Base-by-base conservation (phyloP, 2,888 invertebrate species). In the Ophioninae sp. region DNA sequence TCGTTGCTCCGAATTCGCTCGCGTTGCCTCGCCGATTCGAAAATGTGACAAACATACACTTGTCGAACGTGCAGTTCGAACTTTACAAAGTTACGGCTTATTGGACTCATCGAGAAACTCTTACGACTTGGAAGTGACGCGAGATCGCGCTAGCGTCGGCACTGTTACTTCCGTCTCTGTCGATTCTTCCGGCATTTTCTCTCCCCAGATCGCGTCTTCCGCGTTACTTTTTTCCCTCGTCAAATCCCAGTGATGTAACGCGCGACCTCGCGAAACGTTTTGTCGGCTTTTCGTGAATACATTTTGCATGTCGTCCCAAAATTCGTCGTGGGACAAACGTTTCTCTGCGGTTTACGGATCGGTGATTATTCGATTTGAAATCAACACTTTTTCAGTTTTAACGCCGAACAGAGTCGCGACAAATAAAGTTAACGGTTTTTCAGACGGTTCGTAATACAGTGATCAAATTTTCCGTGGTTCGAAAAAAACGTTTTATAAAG, bases 181-280 rank as follows among this genome's bases (percentile, higher is more conserved):
- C 21, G 44, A 13, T 37, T 13, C 23, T 73, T 73, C 7, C n/a
- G 44, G 23, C 8, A 7, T 10, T 20, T 77, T 44, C 59, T 77
- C 41, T 6, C 39, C 50, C 37, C 30, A 7, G 7, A 23, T 39
- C 44, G 65, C 70, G 8, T 61, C 65, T 65, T 75, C 50, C 2
- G 6, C 6, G 2, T 23, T 30, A 50, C 41, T 70, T 57, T 74
- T 64, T 6, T 59, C n/a, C 8, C 65, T 39, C 23, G 88, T 73
- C 67, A 87, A 72, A 21, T 90, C 86, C 90, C 89, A 90, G 69
- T 89, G 85, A 6, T 78, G 64, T 8, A 90, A 44, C 41, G 76
- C 79, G n/a, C 87, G 76, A n/a, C 83, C 83, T 41, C 76, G 73
- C 1, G 82, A 76, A n/a, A 91, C 74, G 57, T 86, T 84, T 20